Evolutionary conservation across 2,797 vertebrate genomes (phyloP), one percentile per base, ranked within the genome.

Genomic region (Parauchenoglanis ngamensis): DNA sequence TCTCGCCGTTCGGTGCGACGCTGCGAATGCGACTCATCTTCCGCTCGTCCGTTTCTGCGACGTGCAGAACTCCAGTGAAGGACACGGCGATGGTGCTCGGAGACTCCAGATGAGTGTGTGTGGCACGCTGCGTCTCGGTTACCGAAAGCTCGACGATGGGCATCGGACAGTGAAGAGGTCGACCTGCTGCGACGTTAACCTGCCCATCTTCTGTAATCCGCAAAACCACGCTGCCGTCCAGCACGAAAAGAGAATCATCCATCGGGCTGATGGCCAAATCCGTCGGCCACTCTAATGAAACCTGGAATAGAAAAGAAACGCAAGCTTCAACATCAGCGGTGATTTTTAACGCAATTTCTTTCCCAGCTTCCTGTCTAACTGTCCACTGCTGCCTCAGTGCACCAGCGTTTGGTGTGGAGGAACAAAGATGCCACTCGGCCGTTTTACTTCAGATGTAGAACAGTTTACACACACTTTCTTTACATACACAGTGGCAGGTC

Each of bases 201-300:
- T 99, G 98, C 0, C 98, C 97, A 70, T 97, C 98, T 89, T 99
- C 97, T 0, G 97, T 98, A 94, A 99, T 98, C 92, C 97, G 97
- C 89, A 99, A 91, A 46, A 99, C 97, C 0, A 99, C 97, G 0
- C 99, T 99, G 94, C 98, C 98, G 93, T 99, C 98, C 94, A 99
- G 89, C 57, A 99, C 97, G 0, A 97, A 99, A 75, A 99, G 96
- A 44, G 98, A 99, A 93, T 99, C 99, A 92, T 99, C 98, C 97
- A 99, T 98, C 0, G 98, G 98, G 93, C 98, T 99, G 70, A 99
- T 96, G 6, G 98, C 97, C 1, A 99, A 94, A 93, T 98, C 98
- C 2, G 98, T 99, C 46, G 98, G 98, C 98, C 98, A 99, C 88
- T 99, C 98, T 93, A 99, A 94, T 86, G 98, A 97, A 78, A 99